Base-by-base conservation (phyloP, 2,113 vertebrate genomes). In the Reinhardtius hippoglossoides region DNA sequence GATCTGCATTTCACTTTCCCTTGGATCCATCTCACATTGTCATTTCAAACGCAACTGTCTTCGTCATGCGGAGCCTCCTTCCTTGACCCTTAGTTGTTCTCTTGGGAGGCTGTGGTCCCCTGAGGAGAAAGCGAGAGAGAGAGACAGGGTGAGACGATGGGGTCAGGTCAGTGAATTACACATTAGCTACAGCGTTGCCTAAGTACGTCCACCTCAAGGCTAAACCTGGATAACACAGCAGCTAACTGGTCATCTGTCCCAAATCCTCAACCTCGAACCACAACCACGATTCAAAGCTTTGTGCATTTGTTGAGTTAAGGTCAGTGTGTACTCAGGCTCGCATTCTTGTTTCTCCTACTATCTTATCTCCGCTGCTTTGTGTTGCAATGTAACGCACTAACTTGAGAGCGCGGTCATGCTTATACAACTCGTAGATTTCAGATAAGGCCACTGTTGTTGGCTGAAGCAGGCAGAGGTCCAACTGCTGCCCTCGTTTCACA, bases 21-120 rank as follows among this genome's bases (percentile, higher is more conserved):
- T 86, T 87, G 69, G 69, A 31, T 7, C 46, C 20, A 44, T 83
- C 78, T 87, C 54, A 80, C 72, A 84, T 71, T 71, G 81, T 80
- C 79, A 81, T 71, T 86, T 71, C 50, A 62, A 82, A 82, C 21
- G 50, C 31, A 50, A 57, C 35, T 24, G 58, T 73, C 72, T 70
- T 80, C 50, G 26, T 50, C 61, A 16, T 52, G 60, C 0, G 14
- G 35, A 57, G 67, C 71, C 58, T 73, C 64, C n/a, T 52, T 66
- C 66, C 62, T 63, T 27, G 62, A 76, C 60, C 68, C 2, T 95
- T 90, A 99, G 94, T 99, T 99, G 94, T 99, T 99, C 88, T 99
- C 97, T 77, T 96, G 95, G 0, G 95, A 96, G 63, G 92, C 61
- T 62, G 89, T 89, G 12, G 87, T 89, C n/a, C 93, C 93, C 97